phyloP scores from a whole-genome alignment of 2,113 vertebrate genomes.

The Aphelocoma coerulescens region DNA sequence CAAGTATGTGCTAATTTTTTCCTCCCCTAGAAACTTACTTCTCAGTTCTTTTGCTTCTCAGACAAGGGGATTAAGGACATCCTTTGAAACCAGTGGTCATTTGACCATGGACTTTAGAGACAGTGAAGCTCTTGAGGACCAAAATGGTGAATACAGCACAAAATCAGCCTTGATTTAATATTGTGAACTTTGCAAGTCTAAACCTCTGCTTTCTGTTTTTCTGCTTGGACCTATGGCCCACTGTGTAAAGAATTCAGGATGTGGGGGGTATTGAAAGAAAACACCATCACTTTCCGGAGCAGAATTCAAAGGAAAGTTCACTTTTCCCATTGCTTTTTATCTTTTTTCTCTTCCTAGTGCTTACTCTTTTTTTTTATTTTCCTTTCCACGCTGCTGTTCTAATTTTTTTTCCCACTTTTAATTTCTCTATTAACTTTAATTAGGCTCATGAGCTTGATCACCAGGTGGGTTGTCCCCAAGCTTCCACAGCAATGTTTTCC shows the following conservation, averaged over 20 bases:
- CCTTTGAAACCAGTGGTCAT: background rate
- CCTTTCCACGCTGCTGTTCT: background rate
- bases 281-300: background rate
- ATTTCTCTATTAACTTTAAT: constrained; percentile 74
- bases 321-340: constrained; percentile 20
- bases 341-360: background rate
- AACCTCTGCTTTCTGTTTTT: background rate
- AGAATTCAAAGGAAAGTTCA: background rate
- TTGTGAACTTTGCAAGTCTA: background rate
- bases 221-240: background rate
- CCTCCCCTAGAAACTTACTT: background rate
- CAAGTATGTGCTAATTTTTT: background rate
- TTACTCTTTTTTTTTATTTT: background rate
- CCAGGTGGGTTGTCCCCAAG: constrained; percentile 73
- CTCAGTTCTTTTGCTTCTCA: background rate
- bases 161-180: background rate
- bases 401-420: constrained; percentile 50
- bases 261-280: background rate
- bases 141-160: background rate
- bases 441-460: constrained; percentile 67
- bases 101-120: background rate
- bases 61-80: background rate
- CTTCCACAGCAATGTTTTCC: constrained; percentile 53
- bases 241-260: background rate
- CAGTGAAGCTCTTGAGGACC: background rate